Conservation (phyloP, 2,888 invertebrate species). For the Limnephilus lunatus region DNA sequence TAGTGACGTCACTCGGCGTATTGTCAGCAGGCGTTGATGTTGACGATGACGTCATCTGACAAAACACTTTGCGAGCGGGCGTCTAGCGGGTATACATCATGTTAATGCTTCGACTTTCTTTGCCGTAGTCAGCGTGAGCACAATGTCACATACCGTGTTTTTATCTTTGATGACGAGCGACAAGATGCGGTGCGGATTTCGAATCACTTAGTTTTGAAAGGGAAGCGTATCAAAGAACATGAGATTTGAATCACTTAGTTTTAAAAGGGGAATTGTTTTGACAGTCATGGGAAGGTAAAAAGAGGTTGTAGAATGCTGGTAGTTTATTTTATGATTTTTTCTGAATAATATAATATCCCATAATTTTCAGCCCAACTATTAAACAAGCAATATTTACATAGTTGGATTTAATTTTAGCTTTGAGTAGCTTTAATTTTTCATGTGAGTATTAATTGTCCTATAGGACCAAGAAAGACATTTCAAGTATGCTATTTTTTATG, state of each 20-base stretch:
- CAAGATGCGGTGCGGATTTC: not conserved
- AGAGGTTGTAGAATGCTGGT: not conserved
- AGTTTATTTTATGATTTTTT: not conserved
- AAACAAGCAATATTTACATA: too few relatives aligned
- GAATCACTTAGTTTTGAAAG: not conserved
- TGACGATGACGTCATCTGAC: constrained; percentile 14
- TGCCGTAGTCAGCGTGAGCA: not conserved
- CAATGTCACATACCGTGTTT: not conserved
- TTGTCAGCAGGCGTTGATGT: constrained; percentile 27
- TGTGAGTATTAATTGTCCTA: too few relatives aligned
- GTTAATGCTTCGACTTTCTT: not conserved
- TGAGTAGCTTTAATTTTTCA: too few relatives aligned
- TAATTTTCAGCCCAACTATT: too few relatives aligned
- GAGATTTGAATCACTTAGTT: not conserved
- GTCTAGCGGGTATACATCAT: not conserved
- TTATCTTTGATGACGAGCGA: not conserved
- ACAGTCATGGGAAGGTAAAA: not conserved
- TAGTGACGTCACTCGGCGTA: constrained; percentile 30
- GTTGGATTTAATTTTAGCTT: too few relatives aligned
- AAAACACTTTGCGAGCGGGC: constrained; percentile 21
- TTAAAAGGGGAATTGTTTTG: not conserved
- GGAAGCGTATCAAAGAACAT: not conserved
- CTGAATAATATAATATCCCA: too few relatives aligned
- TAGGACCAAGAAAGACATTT: too few relatives aligned
- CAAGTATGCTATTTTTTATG: too few relatives aligned